A percentile compares a stretch with the other conserved stretches of the same genome.
These are phyloP conservation scores for Rhopalosiphum maidis DNA, from an alignment of 1,140 invertebrate species.

Conservation along the genomic window DNA sequence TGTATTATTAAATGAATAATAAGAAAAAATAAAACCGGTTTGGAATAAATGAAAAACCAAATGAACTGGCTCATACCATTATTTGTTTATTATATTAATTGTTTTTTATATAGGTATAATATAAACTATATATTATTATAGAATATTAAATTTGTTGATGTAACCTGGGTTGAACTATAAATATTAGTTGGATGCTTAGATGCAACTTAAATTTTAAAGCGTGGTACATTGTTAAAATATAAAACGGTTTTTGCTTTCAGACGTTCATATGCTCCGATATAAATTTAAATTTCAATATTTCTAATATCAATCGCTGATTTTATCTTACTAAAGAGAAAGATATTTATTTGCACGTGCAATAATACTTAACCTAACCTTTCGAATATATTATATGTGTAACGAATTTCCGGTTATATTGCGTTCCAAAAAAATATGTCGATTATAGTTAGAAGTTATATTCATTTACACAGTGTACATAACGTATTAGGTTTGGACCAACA, in stretches of 20 bases:
- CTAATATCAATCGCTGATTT: neutral
- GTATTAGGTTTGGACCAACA: conserved; percentile 15
- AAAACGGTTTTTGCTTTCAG: neutral
- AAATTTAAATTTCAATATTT: neutral
- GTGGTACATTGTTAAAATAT: too few relatives aligned
- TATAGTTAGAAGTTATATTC: conserved; percentile 28
- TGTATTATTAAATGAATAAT: conserved; percentile 19
- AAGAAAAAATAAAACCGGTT: neutral
- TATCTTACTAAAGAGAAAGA: neutral
- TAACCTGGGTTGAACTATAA: neutral
- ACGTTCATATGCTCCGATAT: neutral
- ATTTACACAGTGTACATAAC: neutral
- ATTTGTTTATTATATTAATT: conserved; percentile 29
- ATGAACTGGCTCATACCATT: neutral
- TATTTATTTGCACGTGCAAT: neutral
- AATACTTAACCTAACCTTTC: neutral
- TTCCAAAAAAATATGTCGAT: conserved; percentile 24
- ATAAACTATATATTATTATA: neutral
- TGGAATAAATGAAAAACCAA: neutral
- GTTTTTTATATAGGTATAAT: neutral
- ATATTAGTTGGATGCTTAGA: neutral
- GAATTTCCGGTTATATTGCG: conserved; percentile 41
- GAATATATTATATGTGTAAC: neutral
- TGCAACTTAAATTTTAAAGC: neutral
- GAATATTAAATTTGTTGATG: neutral